A percentile compares a stretch with the other conserved stretches of the same genome.
phyloP scores from a whole-genome alignment of 2,888 invertebrate genomes.

The Lumbricus terrestris region DNA sequence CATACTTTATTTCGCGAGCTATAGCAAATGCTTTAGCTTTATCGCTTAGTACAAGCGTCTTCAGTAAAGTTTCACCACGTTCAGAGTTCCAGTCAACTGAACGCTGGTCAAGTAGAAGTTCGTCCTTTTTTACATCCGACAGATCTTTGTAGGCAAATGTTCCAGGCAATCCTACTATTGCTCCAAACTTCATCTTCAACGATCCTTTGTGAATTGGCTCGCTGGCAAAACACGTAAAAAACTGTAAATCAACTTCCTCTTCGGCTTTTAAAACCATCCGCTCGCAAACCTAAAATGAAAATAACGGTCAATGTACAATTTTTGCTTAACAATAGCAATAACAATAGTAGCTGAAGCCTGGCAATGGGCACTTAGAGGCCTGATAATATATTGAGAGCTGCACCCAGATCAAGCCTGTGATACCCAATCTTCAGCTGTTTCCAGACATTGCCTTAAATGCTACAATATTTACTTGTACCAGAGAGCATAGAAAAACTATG shows the following conservation, averaged over 20 bases:
- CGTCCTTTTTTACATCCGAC: conserved; percentile 65
- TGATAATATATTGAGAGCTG: no score
- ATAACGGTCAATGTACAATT: background rate
- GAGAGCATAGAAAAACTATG: no score
- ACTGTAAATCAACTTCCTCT: conserved; percentile 28
- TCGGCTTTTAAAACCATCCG: background rate
- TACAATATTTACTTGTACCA: no score
- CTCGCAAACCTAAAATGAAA: background rate
- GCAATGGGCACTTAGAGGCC: no score
- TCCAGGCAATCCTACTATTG: conserved; percentile 72
- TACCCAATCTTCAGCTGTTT: no score
- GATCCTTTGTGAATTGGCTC: conserved; percentile 72
- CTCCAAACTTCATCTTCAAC: conserved; percentile 64
- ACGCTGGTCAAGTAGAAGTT: conserved; percentile 62
- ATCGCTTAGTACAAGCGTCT: conserved; percentile 73
- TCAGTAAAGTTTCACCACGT: conserved; percentile 67
- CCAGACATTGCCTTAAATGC: no score
- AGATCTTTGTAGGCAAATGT: conserved; percentile 68
- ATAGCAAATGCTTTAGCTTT: conserved; percentile 79
- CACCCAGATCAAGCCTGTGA: no score
- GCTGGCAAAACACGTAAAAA: conserved; percentile 30
- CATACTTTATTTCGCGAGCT: conserved; percentile 72
- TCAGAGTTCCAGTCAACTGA: conserved; percentile 69
- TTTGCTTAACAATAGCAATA: background rate
- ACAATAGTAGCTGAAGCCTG: no score